Conservation (phyloP, 2,888 invertebrate species). For the Cantharis nigra region DNA sequence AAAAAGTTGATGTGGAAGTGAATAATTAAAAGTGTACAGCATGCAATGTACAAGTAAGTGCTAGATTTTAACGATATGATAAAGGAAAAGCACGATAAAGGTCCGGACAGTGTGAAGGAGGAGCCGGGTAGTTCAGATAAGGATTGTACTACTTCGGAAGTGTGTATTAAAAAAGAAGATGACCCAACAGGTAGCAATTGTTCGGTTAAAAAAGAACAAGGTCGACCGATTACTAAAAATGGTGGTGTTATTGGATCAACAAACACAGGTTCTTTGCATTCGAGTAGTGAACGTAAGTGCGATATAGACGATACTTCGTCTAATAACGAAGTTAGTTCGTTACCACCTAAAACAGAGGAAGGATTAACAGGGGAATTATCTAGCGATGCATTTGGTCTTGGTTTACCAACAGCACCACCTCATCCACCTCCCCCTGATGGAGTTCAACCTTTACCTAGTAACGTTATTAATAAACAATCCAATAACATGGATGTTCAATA, state of each 20-base stretch:
- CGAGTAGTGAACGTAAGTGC: conserved; percentile 48
- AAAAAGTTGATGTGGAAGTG: neutral
- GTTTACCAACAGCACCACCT: conserved; percentile 45
- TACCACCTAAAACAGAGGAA: conserved; percentile 53
- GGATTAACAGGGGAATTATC: conserved; percentile 51
- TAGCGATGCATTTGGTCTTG: conserved; percentile 47
- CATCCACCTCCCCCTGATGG: conserved; percentile 61
- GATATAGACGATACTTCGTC: conserved; percentile 44
- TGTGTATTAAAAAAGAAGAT: conserved; percentile 54
- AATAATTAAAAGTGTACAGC: conserved; percentile 42
- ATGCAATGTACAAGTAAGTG: conserved; percentile 51
- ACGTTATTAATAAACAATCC: conserved; percentile 78
- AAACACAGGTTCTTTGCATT: conserved; percentile 54
- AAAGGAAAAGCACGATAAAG: conserved; percentile 58
- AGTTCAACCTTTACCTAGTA: conserved; percentile 75
- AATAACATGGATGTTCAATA: conserved; percentile 84
- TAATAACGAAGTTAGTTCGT: conserved; percentile 33
- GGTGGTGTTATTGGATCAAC: conserved; percentile 56
- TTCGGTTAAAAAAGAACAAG: conserved; percentile 51
- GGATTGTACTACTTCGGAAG: conserved; percentile 50
- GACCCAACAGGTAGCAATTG: conserved; percentile 48
- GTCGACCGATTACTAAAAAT: conserved; percentile 53
- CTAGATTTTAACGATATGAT: conserved; percentile 53
- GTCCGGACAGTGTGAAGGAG: conserved; percentile 55
- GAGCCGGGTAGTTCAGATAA: conserved; percentile 55